A percentile compares a stretch with the other conserved stretches of the same genome.
Conservation (phyloP, 2,888 invertebrate genomes). For the Cepaea hortensis region DNA sequence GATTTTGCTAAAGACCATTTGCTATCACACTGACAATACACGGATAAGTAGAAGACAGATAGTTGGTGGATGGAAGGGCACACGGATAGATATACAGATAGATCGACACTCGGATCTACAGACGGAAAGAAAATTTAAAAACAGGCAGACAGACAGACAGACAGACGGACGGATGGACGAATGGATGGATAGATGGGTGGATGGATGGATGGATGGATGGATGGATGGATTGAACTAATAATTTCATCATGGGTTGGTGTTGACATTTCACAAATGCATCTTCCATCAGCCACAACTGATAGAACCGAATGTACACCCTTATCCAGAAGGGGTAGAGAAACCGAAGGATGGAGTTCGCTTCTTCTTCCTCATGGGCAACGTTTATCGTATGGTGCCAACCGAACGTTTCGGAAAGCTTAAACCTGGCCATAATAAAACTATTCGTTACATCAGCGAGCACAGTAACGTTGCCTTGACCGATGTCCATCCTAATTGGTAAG, state of each 20-base stretch:
- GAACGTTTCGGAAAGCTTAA: conserved; percentile 47
- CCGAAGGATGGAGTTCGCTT: conserved; percentile 53
- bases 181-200: too few species aligned
- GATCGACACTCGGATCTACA: too few species aligned
- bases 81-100: too few species aligned
- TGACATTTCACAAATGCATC: neutral
- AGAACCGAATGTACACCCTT: conserved; percentile 53
- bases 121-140: too few species aligned
- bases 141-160: too few species aligned
- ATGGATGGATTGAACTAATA: too few species aligned
- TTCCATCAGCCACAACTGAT: conserved; percentile 40
- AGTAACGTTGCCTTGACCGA: conserved; percentile 58
- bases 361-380: conserved; percentile 52
- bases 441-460: conserved; percentile 52
- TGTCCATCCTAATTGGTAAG: conserved; percentile 61
- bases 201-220: too few species aligned
- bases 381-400: conserved; percentile 46
- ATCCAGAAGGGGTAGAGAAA: conserved; percentile 51
- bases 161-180: too few species aligned
- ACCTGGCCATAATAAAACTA: conserved; percentile 51
- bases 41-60: neutral
- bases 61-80: neutral
- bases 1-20: too few species aligned
- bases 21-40: neutral
- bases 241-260: too few species aligned